Evolutionary conservation across 2,888 invertebrate genomes (phyloP).

Genomic region (Neoscelio sp.): DNA sequence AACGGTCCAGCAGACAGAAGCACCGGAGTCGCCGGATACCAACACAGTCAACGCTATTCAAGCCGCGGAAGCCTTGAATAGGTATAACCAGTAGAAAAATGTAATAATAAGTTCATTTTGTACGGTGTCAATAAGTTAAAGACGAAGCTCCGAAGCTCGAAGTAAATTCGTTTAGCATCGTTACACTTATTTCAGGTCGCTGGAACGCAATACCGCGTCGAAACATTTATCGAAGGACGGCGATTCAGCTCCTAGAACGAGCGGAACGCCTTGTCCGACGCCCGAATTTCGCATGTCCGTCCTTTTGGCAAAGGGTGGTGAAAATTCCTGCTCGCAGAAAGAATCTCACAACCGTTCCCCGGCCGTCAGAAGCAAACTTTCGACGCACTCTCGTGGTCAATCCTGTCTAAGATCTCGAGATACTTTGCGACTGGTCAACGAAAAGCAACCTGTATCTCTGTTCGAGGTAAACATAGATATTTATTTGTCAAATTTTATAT

Average conservation of each 20-base stretch:
- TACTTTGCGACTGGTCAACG: conserved; percentile 86
- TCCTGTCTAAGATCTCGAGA: conserved; percentile 82
- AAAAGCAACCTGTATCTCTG: conserved; percentile 82
- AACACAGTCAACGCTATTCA: conserved; percentile 86
- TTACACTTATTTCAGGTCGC: conserved; percentile 76
- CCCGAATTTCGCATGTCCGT: conserved; percentile 90
- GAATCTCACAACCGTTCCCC: conserved; percentile 80
- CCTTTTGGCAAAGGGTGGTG: conserved; percentile 88
- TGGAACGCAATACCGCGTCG: conserved; percentile 79
- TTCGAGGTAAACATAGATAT: conserved; percentile 77
- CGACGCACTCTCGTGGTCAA: conserved; percentile 80
- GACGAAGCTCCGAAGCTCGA: neutral
- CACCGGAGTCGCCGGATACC: conserved; percentile 86
- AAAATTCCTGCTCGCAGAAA: conserved; percentile 82
- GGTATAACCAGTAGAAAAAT: conserved; percentile 75
- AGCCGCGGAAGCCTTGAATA: conserved; percentile 89
- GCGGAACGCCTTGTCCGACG: conserved; percentile 79
- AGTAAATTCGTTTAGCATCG: too few species aligned
- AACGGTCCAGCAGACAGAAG: too few species aligned
- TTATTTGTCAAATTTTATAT: conserved; percentile 1
- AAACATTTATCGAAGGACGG: conserved; percentile 79
- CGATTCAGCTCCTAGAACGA: conserved; percentile 78
- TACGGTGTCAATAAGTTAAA: neutral
- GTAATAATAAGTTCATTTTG: conserved; percentile 5
- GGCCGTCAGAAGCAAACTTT: conserved; percentile 76